A percentile compares a stretch with the other conserved stretches of the same genome.
Conservation (phyloP, 2,113 vertebrate species). For the Poeciliopsis prolifica region DNA sequence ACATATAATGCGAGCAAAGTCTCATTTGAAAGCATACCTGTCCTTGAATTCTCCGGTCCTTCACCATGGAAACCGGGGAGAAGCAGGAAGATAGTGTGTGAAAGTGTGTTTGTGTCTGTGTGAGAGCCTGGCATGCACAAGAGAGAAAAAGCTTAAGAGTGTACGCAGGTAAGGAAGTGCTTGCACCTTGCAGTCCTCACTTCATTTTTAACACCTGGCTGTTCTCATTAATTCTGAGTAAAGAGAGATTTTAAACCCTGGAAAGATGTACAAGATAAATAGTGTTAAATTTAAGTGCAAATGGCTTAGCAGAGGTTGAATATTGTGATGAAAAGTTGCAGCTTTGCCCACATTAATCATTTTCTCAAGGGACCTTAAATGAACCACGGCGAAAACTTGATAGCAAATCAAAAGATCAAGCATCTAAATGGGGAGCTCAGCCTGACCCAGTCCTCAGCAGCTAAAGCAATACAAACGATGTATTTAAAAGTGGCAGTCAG, state of each 20-base stretch:
- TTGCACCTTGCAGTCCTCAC: slow-evolving; percentile 45
- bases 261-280: slow-evolving; percentile 15
- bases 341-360: slow-evolving; percentile 15
- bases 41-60: slow-evolving; percentile 76
- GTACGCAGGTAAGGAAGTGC: slow-evolving; percentile 53
- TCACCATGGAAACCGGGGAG: slow-evolving; percentile 68
- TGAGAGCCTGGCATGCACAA: slow-evolving; percentile 2
- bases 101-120: slow-evolving; percentile 19
- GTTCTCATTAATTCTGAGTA: slow-evolving; percentile 43
- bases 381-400: slow-evolving; percentile 27
- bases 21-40: slow-evolving; percentile 75
- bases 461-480: slow-evolving; percentile 55
- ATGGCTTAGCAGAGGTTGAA: neutral
- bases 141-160: slow-evolving; percentile 22
- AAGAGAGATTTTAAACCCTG: slow-evolving; percentile 22
- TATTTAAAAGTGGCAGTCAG: slow-evolving; percentile 71
- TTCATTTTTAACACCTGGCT: slow-evolving; percentile 57
- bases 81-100: slow-evolving; percentile 57
- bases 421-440: slow-evolving; percentile 39
- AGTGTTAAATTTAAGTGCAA: slow-evolving; percentile 1
- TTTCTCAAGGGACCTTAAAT: slow-evolving; percentile 2
- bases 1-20: slow-evolving; percentile 41
- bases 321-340: slow-evolving; percentile 22
- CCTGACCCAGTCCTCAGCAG: slow-evolving; percentile 48
- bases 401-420: slow-evolving; percentile 59